Evolutionary conservation across 2,797 vertebrate genomes (phyloP).

Genomic region (Pitangus sulphuratus): DNA sequence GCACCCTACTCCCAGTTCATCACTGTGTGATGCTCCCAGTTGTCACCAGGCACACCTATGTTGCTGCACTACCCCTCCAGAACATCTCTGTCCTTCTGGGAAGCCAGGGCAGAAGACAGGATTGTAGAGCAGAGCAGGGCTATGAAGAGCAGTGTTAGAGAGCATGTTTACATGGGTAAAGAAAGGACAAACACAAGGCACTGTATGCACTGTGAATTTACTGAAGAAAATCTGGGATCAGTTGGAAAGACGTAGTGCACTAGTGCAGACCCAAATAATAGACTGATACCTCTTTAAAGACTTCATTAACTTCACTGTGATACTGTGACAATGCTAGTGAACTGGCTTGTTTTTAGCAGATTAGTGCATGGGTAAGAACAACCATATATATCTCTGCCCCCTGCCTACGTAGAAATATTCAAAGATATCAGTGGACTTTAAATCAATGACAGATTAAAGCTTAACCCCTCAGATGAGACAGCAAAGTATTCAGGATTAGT

Average conservation of each 20-base stretch:
- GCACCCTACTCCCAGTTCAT: not conserved
- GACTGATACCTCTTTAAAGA: not conserved
- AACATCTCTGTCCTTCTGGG: not conserved
- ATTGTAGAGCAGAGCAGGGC: not conserved
- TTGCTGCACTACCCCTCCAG: not conserved
- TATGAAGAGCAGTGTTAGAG: not conserved
- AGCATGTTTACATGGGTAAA: rapidly evolving
- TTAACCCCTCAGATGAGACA: not conserved
- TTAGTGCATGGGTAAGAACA: not conserved
- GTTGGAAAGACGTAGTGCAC: not conserved
- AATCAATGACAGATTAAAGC: not conserved
- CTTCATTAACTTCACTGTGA: not conserved
- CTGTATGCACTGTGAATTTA: not conserved
- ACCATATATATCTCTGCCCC: not conserved
- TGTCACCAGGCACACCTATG: not conserved
- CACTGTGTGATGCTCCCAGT: not conserved
- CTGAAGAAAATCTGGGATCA: not conserved
- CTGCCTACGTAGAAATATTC: not conserved
- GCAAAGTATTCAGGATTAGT: not conserved
- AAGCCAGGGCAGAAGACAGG: not conserved
- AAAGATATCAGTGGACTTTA: not conserved
- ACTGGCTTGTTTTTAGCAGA: not conserved
- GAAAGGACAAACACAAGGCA: not conserved
- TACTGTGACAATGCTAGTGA: not conserved
- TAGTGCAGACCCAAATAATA: not conserved